phyloP scores from a whole-genome alignment of 2,888 invertebrate genomes.

The Papilio protenor region DNA sequence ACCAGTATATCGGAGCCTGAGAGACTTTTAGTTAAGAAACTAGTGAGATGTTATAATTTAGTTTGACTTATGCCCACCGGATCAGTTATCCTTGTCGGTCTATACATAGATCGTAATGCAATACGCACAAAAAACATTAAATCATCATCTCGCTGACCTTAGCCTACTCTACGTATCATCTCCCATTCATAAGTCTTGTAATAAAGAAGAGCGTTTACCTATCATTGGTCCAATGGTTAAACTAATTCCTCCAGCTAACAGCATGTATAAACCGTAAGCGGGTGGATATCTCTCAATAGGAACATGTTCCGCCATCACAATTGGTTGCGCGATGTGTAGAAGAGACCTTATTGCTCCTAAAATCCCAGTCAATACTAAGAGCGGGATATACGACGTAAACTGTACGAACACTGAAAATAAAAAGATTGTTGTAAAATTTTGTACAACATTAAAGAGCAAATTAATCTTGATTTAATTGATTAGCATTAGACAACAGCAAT shows the following conservation, averaged over 20 bases:
- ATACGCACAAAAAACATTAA: too few relatives aligned
- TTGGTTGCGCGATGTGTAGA: constrained; percentile 85
- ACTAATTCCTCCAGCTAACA: constrained; percentile 85
- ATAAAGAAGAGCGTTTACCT: constrained; percentile 67
- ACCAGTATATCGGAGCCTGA: too few relatives aligned
- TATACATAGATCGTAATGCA: too few relatives aligned
- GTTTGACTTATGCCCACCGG: too few relatives aligned
- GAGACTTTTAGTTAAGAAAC: too few relatives aligned
- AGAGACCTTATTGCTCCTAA: constrained; percentile 85
- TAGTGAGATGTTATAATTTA: too few relatives aligned
- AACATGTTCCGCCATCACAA: constrained; percentile 87
- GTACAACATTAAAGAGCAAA: too few relatives aligned
- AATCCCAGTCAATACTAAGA: constrained; percentile 77
- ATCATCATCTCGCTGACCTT: not conserved
- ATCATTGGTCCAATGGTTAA: constrained; percentile 85
- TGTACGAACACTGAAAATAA: constrained; percentile 83
- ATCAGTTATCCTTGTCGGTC: too few relatives aligned
- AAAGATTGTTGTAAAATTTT: not conserved
- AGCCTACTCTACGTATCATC: not conserved
- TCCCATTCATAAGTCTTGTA: not conserved
- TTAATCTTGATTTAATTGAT: too few relatives aligned
- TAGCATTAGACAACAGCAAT: not conserved
- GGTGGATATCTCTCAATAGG: constrained; percentile 86
- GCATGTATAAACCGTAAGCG: constrained; percentile 87
- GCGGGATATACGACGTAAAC: constrained; percentile 81